These are phyloP conservation scores for Autographa pulchrina DNA, from an alignment of 2,888 invertebrate genomes.

Conservation along the genomic window DNA sequence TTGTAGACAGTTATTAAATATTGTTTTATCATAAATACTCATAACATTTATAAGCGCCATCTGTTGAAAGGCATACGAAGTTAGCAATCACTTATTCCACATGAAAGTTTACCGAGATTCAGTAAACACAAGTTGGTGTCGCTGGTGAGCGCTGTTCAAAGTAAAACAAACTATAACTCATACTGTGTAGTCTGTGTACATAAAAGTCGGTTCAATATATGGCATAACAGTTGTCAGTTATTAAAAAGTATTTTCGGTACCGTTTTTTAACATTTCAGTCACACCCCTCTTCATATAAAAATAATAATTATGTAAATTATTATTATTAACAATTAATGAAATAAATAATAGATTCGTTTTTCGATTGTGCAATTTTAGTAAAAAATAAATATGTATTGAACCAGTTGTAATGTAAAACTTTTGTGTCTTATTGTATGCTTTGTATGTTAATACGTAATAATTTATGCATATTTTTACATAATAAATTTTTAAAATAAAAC, in stretches of 20 bases:
- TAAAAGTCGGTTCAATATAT: too few species aligned
- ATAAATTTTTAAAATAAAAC: not conserved
- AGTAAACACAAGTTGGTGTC: not conserved
- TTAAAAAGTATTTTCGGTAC: not conserved
- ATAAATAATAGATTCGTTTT: too few species aligned
- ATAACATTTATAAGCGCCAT: constrained; percentile 4
- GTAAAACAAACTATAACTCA: not conserved
- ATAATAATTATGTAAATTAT: too few species aligned
- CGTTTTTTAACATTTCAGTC: too few species aligned
- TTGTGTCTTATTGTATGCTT: not conserved
- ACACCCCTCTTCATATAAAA: too few species aligned
- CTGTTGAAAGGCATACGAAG: constrained; percentile 1
- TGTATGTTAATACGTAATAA: not conserved
- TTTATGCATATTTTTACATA: not conserved
- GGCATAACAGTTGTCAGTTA: not conserved
- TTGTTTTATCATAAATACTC: not conserved
- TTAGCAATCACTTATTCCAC: not conserved
- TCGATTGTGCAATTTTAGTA: too few species aligned
- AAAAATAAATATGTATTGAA: not conserved
- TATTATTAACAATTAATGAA: too few species aligned
- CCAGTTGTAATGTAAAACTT: not conserved
- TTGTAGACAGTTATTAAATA: too few species aligned
- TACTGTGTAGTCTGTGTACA: not conserved
- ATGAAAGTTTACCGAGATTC: not conserved
- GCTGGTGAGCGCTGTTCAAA: not conserved